These are phyloP conservation scores for Progne subis DNA, from an alignment of 2,113 vertebrate species.

Conservation along the genomic window DNA sequence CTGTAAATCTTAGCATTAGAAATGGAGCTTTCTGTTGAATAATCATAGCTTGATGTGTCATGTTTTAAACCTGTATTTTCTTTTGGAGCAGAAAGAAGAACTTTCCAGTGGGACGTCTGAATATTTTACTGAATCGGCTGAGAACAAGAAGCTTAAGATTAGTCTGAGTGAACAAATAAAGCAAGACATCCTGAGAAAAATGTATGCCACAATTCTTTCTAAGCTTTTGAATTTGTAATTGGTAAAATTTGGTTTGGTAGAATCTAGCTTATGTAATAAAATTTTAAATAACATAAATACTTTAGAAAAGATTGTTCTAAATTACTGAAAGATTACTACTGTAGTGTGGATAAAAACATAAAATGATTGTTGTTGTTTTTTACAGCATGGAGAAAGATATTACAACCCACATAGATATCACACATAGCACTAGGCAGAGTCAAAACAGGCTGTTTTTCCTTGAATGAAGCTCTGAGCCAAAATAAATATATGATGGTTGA, in stretches of 20 bases:
- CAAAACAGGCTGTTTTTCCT: slow-evolving; percentile 8
- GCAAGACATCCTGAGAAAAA: slow-evolving; percentile 69
- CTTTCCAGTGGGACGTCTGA: slow-evolving; percentile 75
- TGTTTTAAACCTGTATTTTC: slow-evolving; percentile 68
- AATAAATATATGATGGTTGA: slow-evolving; percentile 22
- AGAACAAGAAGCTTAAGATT: slow-evolving; percentile 36
- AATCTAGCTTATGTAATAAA: neutral
- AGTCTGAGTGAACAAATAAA: slow-evolving; percentile 46
- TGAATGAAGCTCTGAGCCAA: slow-evolving; percentile 32
- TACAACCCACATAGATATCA: neutral
- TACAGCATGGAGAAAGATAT: neutral
- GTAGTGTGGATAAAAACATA: neutral
- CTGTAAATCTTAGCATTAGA: slow-evolving; percentile 33
- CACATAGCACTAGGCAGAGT: slow-evolving; percentile 5
- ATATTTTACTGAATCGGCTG: slow-evolving; percentile 81
- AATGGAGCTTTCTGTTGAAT: slow-evolving; percentile 49
- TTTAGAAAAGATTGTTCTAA: neutral
- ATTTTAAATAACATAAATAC: neutral
- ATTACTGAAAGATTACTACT: neutral
- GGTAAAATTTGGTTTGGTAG: neutral
- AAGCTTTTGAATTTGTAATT: neutral
- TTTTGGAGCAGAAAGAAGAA: slow-evolving; percentile 71
- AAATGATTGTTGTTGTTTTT: neutral
- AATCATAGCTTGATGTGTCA: slow-evolving; percentile 49
- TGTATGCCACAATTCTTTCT: slow-evolving; percentile 60